phyloP scores from a whole-genome alignment of 1,140 invertebrate species.

The Psilanteris sp. region DNA sequence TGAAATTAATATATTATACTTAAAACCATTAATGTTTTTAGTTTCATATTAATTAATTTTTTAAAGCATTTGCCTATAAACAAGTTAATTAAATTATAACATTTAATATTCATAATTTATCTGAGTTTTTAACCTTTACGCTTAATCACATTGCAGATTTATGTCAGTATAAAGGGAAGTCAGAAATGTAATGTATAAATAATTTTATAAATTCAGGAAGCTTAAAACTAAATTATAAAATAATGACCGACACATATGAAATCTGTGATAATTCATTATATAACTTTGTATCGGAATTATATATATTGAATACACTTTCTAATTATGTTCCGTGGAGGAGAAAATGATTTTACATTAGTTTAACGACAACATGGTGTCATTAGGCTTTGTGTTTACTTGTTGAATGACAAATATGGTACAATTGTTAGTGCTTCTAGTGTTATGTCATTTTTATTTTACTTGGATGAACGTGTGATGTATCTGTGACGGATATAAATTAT shows the following conservation, averaged over 20 bases:
- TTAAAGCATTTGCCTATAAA: too few relatives aligned
- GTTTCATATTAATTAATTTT: too few relatives aligned
- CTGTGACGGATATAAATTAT: slow-evolving; percentile 7
- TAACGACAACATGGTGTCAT: slow-evolving; percentile 37
- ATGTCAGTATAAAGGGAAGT: too few relatives aligned
- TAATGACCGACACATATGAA: slow-evolving; percentile 35
- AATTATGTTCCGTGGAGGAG: slow-evolving; percentile 50
- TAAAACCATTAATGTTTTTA: too few relatives aligned
- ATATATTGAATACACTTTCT: slow-evolving; percentile 57
- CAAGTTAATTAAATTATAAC: too few relatives aligned
- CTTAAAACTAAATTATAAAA: slow-evolving; percentile 40
- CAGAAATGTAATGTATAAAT: too few relatives aligned
- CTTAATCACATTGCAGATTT: too few relatives aligned
- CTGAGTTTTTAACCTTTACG: too few relatives aligned
- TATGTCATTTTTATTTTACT: slow-evolving; percentile 35
- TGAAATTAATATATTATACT: too few relatives aligned
- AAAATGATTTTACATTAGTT: slow-evolving; percentile 46
- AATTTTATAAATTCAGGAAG: slow-evolving; percentile 32
- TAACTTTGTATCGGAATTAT: slow-evolving; percentile 49
- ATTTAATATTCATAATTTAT: too few relatives aligned
- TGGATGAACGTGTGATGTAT: slow-evolving; percentile 14
- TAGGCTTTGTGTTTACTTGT: slow-evolving; percentile 33
- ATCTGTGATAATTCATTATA: slow-evolving; percentile 40
- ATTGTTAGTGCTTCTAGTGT: slow-evolving; percentile 25
- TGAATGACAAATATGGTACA: slow-evolving; percentile 3